phyloP scores from a whole-genome alignment of 2,113 vertebrate species.

The Perognathus longimembris region DNA sequence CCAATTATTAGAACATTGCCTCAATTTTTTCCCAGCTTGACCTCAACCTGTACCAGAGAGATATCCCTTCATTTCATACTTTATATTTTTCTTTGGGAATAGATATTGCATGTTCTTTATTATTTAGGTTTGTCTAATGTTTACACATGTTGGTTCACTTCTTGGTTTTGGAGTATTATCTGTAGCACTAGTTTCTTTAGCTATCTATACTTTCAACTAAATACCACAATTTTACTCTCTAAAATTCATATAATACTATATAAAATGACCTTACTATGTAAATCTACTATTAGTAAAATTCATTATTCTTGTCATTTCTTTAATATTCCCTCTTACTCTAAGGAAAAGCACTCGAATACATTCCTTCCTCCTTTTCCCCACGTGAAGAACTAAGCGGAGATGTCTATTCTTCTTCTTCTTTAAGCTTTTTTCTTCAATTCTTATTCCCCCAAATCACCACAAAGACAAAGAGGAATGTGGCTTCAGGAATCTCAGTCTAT shows the following conservation, averaged over 20 bases:
- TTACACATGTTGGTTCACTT: too few relatives aligned
- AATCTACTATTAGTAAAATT: neutral
- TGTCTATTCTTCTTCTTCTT: neutral
- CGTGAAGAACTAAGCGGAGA: neutral
- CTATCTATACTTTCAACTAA: neutral
- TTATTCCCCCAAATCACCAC: neutral
- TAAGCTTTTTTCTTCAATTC: neutral
- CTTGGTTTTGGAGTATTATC: neutral
- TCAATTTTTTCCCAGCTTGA: too few relatives aligned
- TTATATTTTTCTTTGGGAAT: too few relatives aligned
- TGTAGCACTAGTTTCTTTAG: neutral
- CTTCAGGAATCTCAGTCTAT: neutral
- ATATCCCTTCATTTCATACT: too few relatives aligned
- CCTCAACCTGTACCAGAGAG: too few relatives aligned
- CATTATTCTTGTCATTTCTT: neutral
- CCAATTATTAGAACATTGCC: neutral
- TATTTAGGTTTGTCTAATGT: too few relatives aligned
- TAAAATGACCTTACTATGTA: neutral
- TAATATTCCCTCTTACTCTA: neutral
- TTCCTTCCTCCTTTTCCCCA: neutral
- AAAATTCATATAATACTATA: neutral
- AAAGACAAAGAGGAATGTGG: neutral
- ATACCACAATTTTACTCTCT: neutral
- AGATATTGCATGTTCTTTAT: neutral
- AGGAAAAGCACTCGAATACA: neutral